Percentiles rank a stretch among this genome's conserved stretches.
These are phyloP conservation scores for Carcinoscorpius rotundicauda DNA, from an alignment of 1,140 invertebrate genomes.

Conservation along the genomic window DNA sequence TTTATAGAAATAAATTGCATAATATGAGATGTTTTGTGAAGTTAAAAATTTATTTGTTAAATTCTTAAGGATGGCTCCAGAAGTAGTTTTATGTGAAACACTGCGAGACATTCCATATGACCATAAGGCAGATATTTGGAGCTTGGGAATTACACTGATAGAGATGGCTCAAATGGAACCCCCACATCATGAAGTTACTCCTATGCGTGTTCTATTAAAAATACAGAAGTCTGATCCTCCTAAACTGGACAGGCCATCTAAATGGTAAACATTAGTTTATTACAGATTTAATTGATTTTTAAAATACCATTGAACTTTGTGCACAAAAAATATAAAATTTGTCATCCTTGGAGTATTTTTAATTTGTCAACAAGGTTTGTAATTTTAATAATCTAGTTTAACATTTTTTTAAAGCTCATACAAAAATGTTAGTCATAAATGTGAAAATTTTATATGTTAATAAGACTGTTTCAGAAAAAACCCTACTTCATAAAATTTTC, in stretches of 20 bases:
- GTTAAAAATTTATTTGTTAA: neutral
- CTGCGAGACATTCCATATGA: conserved; percentile 97
- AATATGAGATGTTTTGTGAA: neutral
- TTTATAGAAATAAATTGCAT: neutral
- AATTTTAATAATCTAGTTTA: no score
- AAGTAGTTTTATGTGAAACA: conserved; percentile 97
- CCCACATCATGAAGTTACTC: conserved; percentile 97
- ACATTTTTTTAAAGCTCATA: no score
- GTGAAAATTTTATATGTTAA: no score
- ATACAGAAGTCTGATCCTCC: conserved; percentile 98
- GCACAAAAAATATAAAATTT: no score
- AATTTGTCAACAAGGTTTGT: no score
- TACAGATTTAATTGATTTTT: neutral
- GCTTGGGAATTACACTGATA: conserved; percentile 89
- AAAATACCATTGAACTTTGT: neutral
- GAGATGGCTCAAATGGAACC: conserved; percentile 99
- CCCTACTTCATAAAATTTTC: no score
- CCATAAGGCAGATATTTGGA: conserved; percentile 97
- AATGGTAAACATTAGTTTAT: conserved; percentile 29
- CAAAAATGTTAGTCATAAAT: no score
- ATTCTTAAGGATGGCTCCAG: conserved; percentile 77
- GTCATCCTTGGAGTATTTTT: no score
- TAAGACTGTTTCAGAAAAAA: no score
- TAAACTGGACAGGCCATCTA: conserved; percentile 70
- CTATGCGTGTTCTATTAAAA: conserved; percentile 93